Evolutionary conservation across 2,797 vertebrate genomes (phyloP), one percentile per base, ranked within the genome.

Genomic region (Typhlichthys eigenmanni): DNA sequence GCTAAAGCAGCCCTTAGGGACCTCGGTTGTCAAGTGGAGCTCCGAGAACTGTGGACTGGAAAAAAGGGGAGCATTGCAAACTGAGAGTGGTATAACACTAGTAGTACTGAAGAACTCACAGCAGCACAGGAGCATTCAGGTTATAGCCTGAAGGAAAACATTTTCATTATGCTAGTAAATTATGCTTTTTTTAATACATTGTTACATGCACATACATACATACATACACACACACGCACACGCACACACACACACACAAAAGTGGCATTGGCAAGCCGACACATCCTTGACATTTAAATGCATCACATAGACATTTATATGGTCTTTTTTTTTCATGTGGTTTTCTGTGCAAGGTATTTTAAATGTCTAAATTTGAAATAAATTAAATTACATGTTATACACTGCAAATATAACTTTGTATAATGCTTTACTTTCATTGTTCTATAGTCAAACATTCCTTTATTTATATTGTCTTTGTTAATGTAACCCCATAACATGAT

Each of bases 21-120:
- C 84, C 93, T 99, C 5, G 96, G 96, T 75, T 98, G 96, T 77
- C 80, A 88, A 7, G 95, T 99, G 55, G 95, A 98, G 74, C 93
- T 99, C 5, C 79, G 88, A 5, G 98, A 99, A 81, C 91, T 97
- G 62, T 99, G 98, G 98, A 99, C 96, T 0, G 98, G 98, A 62
- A 93, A 97, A 88, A 95, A 94, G 82, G 95, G 95, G 1, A 80
- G 93, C 84, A 85, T 98, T 60, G 91, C 91, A 0, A 91, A 90
- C 52, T 98, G 82, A 92, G 55, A 60, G n/a, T 29, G 43, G 50
- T 24, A 29, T 43, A 69, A 32, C 4, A 29, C 24, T 1, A 29
- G n/a, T n/a, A 13, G 48, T 10, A 3, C 19, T 64, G 24, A 48
- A 19, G 12, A 61, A 13, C 4, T 38, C 38, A 43, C 43, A 60